Evolutionary conservation across 2,797 vertebrate species (phyloP).

Genomic region (Poecile montanus): DNA sequence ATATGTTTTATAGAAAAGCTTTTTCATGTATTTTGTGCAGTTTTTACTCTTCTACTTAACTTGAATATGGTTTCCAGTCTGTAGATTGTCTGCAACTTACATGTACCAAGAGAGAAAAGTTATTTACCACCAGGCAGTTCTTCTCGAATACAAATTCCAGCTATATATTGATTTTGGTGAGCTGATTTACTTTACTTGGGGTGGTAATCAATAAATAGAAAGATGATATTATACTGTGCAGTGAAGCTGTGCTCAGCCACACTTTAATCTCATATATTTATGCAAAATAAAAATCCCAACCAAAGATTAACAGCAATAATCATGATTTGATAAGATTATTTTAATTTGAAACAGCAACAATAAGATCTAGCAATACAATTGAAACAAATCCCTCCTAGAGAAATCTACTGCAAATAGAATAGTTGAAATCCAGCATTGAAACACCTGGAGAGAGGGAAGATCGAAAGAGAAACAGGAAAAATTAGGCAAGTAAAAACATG

Average conservation of each 20-base stretch:
- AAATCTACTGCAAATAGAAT: background rate
- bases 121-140: background rate
- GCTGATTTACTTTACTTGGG: background rate
- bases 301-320: background rate
- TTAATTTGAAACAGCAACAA: background rate
- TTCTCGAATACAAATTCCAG: background rate
- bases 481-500: slow-evolving; percentile 65
- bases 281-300: background rate
- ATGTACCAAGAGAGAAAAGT: background rate
- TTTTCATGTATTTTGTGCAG: background rate
- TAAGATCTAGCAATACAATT: background rate
- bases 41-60: background rate
- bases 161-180: background rate
- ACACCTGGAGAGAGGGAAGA: slow-evolving; percentile 45
- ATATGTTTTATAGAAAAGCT: background rate
- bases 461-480: slow-evolving; percentile 49
- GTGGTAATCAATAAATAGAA: background rate
- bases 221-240: background rate
- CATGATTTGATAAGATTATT: background rate
- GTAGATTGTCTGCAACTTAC: background rate
- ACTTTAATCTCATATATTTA: background rate
- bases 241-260: background rate
- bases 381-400: background rate
- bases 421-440: slow-evolving; percentile 26
- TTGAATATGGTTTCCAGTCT: background rate